phyloP scores from a whole-genome alignment of 2,888 invertebrate species.

The Eustalomyia histrio region DNA sequence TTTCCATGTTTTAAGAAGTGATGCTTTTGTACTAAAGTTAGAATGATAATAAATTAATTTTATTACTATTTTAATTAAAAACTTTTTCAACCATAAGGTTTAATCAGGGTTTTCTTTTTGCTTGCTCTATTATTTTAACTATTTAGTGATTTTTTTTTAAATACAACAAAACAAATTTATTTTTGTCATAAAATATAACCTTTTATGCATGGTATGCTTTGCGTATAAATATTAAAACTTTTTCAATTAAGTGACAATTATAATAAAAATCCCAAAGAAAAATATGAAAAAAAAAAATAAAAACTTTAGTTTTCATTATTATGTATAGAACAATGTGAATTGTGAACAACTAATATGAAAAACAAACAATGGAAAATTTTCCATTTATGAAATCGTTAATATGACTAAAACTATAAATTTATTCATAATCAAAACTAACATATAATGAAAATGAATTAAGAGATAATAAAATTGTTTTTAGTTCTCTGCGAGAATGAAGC shows the following conservation, averaged over 20 bases:
- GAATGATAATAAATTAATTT: not conserved
- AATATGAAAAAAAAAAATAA: not conserved
- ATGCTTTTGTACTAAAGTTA: not conserved
- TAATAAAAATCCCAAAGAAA: slow-evolving; percentile 19
- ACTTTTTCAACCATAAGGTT: not conserved
- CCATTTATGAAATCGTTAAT: no score
- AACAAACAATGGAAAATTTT: no score
- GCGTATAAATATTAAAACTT: slow-evolving; percentile 41
- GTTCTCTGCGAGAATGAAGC: no score
- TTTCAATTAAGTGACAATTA: slow-evolving; percentile 56
- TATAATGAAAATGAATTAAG: no score
- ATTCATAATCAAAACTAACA: no score
- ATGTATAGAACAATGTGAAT: not conserved
- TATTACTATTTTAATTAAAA: not conserved
- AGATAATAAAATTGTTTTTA: no score
- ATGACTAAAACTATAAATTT: no score
- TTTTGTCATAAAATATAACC: not conserved
- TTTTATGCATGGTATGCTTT: not conserved
- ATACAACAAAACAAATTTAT: not conserved
- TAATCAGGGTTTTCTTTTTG: not conserved
- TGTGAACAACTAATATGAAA: not conserved
- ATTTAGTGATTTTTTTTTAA: not conserved
- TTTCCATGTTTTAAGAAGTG: no score
- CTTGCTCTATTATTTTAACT: not conserved
- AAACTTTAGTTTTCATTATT: not conserved